phyloP scores from a whole-genome alignment of 2,888 invertebrate species.

The Amorpha juglandis region DNA sequence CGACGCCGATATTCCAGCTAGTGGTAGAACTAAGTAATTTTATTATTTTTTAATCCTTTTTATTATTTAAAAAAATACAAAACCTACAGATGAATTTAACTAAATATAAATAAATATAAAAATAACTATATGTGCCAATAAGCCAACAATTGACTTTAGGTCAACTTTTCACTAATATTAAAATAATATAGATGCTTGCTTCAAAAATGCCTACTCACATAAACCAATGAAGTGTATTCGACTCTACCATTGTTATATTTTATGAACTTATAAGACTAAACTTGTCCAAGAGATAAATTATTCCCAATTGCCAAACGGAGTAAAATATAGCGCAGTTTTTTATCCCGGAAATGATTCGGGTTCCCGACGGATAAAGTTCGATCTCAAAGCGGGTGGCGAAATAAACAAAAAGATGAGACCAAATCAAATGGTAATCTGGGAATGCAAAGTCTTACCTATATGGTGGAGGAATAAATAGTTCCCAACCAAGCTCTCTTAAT shows the following conservation, averaged over 20 bases:
- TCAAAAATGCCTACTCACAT: neutral
- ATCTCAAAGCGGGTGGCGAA: neutral
- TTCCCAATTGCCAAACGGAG: slow-evolving; percentile 7
- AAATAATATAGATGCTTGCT: no score
- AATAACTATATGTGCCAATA: no score
- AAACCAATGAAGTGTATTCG: neutral
- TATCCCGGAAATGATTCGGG: slow-evolving; percentile 18
- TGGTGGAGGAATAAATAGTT: no score
- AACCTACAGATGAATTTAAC: no score
- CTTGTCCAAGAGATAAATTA: slow-evolving; percentile 9
- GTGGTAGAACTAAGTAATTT: neutral
- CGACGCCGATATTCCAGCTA: neutral
- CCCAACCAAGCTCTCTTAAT: no score
- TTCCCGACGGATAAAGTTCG: slow-evolving; percentile 5
- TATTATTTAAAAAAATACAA: neutral
- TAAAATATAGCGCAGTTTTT: slow-evolving; percentile 16
- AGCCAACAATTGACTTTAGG: no score
- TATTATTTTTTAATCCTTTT: neutral
- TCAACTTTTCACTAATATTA: no score
- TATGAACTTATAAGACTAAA: neutral
- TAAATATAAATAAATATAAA: no score
- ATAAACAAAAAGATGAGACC: slow-evolving; percentile 4
- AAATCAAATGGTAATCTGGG: no score
- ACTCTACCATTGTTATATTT: no score
- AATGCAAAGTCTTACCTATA: no score